Evolutionary conservation across 2,797 vertebrate genomes (phyloP).

Genomic region (Argentina silus): DNA sequence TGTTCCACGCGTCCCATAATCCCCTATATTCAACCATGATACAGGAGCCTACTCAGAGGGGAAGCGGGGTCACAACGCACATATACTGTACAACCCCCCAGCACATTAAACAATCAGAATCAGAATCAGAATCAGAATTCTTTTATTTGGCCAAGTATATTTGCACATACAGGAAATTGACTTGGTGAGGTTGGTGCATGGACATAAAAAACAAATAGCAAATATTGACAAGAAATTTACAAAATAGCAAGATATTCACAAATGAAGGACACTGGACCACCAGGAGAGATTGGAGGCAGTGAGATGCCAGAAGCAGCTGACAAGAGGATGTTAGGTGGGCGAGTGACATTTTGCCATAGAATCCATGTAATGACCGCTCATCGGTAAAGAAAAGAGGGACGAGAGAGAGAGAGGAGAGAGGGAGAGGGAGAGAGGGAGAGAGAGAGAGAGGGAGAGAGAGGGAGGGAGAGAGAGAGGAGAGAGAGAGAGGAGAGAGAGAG

Average conservation of each 20-base stretch:
- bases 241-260: too few species aligned
- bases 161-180: too few species aligned
- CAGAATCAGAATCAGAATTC: too few species aligned
- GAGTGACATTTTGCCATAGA: constrained; percentile 63
- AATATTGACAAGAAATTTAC: too few species aligned
- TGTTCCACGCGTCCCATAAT: not conserved
- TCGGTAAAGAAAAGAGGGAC: constrained; percentile 49
- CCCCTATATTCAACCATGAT: constrained; percentile 2
- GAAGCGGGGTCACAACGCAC: not conserved
- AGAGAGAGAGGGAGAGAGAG: constrained; percentile 15
- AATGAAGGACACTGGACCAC: constrained; percentile 31
- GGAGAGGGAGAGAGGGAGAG: constrained; percentile 13
- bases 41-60: constrained; percentile 25
- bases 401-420: constrained; percentile 35
- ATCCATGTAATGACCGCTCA: constrained; percentile 67
- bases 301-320: constrained; percentile 56
- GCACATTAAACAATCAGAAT: constrained; percentile 24
- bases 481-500: constrained; percentile 50
- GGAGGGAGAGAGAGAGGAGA: constrained; percentile 39
- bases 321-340: constrained; percentile 62
- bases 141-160: too few species aligned
- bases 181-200: too few species aligned
- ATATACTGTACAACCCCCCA: constrained; percentile 2
- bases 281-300: constrained; percentile 33
- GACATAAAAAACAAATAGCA: too few species aligned